A percentile compares a stretch with the other conserved stretches of the same genome.
phyloP scores from a whole-genome alignment of 2,888 invertebrate genomes.

The Campoplex capitator region DNA sequence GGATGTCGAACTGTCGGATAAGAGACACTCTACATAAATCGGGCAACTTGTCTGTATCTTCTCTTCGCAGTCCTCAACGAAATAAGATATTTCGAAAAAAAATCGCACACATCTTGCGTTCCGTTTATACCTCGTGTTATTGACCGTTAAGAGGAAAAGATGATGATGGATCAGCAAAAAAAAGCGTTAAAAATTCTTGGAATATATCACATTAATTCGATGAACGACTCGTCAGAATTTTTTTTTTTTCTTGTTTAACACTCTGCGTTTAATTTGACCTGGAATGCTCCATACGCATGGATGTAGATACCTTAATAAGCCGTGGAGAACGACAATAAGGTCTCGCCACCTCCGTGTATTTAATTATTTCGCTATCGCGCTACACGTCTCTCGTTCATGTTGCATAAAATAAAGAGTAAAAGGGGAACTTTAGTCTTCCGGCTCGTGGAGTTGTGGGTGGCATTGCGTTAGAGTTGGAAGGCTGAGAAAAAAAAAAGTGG shows the following conservation, averaged over 20 bases:
- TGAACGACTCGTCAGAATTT: not conserved
- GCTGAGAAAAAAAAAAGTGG: constrained; percentile 32
- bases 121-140: not conserved
- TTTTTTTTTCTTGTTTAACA: not conserved
- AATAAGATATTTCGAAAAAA: not conserved
- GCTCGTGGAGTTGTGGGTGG: not conserved
- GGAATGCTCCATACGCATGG: not conserved
- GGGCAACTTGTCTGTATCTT: not conserved
- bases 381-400: constrained; percentile 48
- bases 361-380: constrained; percentile 59
- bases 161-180: not conserved
- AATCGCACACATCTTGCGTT: not conserved
- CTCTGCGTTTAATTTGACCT: not conserved
- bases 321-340: constrained; percentile 21
- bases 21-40: not conserved
- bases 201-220: not conserved
- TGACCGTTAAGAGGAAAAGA: not conserved
- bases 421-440: not conserved
- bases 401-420: constrained; percentile 21
- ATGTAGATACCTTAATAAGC: constrained; percentile 6
- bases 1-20: not conserved
- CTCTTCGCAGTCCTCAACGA: not conserved
- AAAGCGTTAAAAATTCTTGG: not conserved
- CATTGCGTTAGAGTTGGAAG: not conserved
- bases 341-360: constrained; percentile 51